A percentile compares a stretch with the other conserved stretches of the same genome.
These are phyloP conservation scores for Cossypha heuglini DNA, from an alignment of 2,797 vertebrate genomes.

Conservation along the genomic window DNA sequence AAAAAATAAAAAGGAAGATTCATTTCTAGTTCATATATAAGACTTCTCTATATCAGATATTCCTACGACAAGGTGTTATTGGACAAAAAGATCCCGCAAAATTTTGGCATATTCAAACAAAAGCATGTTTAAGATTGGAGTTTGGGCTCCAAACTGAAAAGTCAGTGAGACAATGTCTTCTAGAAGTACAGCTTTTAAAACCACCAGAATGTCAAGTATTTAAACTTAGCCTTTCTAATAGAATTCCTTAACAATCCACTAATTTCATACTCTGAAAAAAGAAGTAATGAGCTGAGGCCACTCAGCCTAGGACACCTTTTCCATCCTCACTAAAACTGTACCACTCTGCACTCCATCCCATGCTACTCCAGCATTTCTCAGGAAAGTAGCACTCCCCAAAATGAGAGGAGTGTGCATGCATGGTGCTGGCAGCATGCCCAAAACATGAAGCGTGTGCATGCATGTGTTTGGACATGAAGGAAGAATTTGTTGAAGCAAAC, in stretches of 20 bases:
- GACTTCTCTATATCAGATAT: background rate
- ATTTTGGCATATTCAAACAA: background rate
- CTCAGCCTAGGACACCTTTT: background rate
- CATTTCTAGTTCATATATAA: background rate
- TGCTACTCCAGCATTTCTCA: background rate
- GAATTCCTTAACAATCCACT: background rate
- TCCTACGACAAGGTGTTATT: background rate
- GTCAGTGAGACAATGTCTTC: background rate
- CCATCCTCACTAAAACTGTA: background rate
- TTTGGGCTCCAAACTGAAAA: background rate
- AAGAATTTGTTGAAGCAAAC: background rate
- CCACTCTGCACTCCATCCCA: rapidly evolving
- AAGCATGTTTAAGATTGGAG: background rate
- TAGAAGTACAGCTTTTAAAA: background rate
- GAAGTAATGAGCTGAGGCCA: background rate
- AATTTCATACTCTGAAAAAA: background rate
- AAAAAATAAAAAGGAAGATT: background rate
- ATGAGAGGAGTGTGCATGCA: rapidly evolving
- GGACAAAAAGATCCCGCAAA: background rate
- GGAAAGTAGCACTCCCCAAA: background rate
- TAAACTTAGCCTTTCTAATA: background rate
- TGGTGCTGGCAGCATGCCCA: no score
- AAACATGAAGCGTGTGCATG: rapidly evolving
- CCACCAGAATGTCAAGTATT: background rate
- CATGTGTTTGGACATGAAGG: rapidly evolving